Percentiles rank a stretch among this genome's conserved stretches.
Conservation (phyloP, 2,113 vertebrate genomes). For the Odocoileus hemionus region DNA sequence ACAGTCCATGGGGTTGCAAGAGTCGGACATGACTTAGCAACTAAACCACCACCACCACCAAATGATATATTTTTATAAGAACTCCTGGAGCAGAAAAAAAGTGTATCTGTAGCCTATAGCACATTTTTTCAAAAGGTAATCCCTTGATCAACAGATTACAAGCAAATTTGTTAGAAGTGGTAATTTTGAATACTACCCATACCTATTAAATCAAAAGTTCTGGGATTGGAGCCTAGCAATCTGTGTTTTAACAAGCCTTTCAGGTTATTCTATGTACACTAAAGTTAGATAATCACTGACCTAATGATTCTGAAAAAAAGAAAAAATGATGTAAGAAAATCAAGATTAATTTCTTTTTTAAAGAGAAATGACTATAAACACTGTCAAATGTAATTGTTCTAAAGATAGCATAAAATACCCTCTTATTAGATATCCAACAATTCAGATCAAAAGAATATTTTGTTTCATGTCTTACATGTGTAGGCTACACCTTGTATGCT, state of each 20-base stretch:
- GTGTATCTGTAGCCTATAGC: background rate
- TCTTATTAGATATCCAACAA: background rate
- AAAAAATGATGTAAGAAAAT: background rate
- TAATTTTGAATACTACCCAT: background rate
- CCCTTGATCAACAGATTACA: background rate
- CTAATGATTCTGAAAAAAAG: background rate
- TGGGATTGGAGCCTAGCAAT: background rate
- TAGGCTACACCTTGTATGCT: background rate
- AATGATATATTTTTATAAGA: background rate
- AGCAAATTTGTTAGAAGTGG: background rate
- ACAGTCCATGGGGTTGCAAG: background rate
- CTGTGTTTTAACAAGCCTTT: background rate
- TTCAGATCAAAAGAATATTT: background rate
- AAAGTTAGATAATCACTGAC: background rate
- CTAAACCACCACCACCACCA: background rate
- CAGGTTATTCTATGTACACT: background rate
- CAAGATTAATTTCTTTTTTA: constrained; percentile 11
- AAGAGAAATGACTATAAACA: background rate
- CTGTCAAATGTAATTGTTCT: background rate
- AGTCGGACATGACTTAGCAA: background rate
- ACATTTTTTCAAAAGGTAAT: background rate
- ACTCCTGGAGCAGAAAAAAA: background rate
- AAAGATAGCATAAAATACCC: background rate
- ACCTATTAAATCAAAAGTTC: background rate
- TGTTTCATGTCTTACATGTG: background rate